These are phyloP conservation scores for Tetragonula clypearis DNA, from an alignment of 1,140 invertebrate species.

Conservation along the genomic window DNA sequence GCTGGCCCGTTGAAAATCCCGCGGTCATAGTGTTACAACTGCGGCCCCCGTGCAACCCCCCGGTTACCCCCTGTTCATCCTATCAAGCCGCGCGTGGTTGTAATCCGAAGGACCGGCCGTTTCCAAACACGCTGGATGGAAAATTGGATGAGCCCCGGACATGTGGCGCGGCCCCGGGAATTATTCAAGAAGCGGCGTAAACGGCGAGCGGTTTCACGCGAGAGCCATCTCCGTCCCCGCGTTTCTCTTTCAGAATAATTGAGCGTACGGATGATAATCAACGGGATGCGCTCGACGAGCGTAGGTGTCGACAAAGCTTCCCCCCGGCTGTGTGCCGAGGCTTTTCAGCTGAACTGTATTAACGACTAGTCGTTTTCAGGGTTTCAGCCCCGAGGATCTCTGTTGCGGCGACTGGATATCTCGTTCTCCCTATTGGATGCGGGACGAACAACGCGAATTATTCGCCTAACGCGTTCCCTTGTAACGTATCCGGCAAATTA, in stretches of 20 bases:
- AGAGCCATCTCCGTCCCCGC: neutral
- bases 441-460: neutral
- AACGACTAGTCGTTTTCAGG: neutral
- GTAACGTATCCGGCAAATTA: neutral
- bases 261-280: slow-evolving; percentile 40
- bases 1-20: neutral
- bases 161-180: slow-evolving; percentile 14
- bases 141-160: slow-evolving; percentile 46
- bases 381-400: neutral
- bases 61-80: slow-evolving; percentile 12
- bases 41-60: neutral
- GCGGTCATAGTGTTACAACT: neutral
- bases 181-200: slow-evolving; percentile 37
- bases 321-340: neutral
- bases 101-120: slow-evolving; percentile 37
- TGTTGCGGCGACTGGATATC: neutral
- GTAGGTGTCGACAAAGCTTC: neutral
- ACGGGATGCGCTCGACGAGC: too few species aligned
- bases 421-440: neutral
- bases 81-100: slow-evolving; percentile 24
- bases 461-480: neutral
- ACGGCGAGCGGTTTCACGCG: slow-evolving; percentile 7
- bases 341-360: slow-evolving; percentile 19
- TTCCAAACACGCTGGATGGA: slow-evolving; percentile 36
- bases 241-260: slow-evolving; percentile 39